Base-by-base conservation (phyloP, 2,797 vertebrate genomes). In the Fistularia tabacaria region DNA sequence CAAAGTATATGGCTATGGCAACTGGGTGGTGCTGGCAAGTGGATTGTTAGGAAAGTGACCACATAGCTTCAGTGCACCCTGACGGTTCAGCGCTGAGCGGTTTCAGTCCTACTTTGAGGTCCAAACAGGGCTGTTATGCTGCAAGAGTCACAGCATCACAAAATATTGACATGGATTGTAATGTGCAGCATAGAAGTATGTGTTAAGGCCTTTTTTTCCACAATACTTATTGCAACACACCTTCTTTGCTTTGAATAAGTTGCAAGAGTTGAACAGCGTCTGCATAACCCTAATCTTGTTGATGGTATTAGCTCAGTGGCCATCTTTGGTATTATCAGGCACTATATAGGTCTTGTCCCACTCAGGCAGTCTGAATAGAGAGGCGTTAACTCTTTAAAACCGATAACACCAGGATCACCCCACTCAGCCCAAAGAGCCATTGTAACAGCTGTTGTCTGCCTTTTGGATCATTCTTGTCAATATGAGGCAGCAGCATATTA, bases 281-380 rank as follows among this genome's bases (percentile, higher is more conserved):
- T 51, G 3, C 8, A 55, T 66, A 41, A 37, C n/a, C n/a, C 56
- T 84, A 83, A 81, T 82, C 76, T 74, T 56, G 48, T 52, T 56
- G 68, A 44, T 62, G 7, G 63, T 50, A 72, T 82, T 80, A 42
- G 55, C 59, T 74, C 77, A 77, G 77, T 77, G 68, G 82, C 79
- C 71, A 67, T 77, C 66, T 77, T 72, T 62, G 67, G 77, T 74
- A 42, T 74, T 74, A 62, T 77, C 69, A 63, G 49, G 14, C 39
- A 48, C 51, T 36, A 11, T 51, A 70, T 53, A 53, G 54, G 66
- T n/a, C 61, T 50, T 6, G 49, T 48, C 42, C 36, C 53, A 58
- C 42, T 56, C 44, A 39, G 51, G 64, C 62, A 25, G 50, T 65
- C 63, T 56, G 52, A 46, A 8, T 36, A 63, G 64, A 62, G 48